Evolutionary conservation across 2,113 vertebrate species (phyloP), one percentile per base, ranked within the genome.

Genomic region (Smithornis capensis): DNA sequence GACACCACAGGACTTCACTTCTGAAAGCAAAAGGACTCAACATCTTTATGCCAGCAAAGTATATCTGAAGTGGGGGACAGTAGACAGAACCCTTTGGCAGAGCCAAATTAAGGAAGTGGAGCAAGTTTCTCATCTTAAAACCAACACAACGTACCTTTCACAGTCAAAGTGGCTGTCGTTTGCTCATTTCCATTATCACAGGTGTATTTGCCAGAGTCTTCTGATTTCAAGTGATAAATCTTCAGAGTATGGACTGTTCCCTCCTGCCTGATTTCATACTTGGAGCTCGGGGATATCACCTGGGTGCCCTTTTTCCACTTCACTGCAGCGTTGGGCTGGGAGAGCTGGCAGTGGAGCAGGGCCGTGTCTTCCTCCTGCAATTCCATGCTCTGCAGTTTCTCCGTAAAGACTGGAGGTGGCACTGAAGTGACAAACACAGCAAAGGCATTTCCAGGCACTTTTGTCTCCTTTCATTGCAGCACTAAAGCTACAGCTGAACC

Each of bases 171-270:
- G n/a, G 98, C 98, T 52, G 97, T 94, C 4, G 92, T 98, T 92
- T 97, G 98, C 74, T 97, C 97, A 6, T 98, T 97, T 49, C 98
- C 98, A 9, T 97, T 97, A 56, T 98, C 98, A 50, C 98, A 98
- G 25, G 87, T 97, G 79, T 98, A 98, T 86, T 98, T 98, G 18
- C 98, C 98, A 25, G 96, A 97, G 53, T 98, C 98, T 78, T 97
- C 98, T 27, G 92, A 71, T 33, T 95, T 97, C 45, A 98, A 62
- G 59, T 97, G 92, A 93, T 97, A 55, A 93, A 99, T 96, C 49
- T 97, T 93, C 86, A 98, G 95, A 38, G 63, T 97, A 25, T 98
- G 98, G 55, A 90, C 76, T 42, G 92, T 71, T 49, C 96, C 97
- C 14, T 96, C 95, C 33, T 98, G 97, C 38, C 96, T 97, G 56